These are phyloP conservation scores for Cossypha caffra DNA, from an alignment of 2,797 vertebrate genomes.

Conservation along the genomic window DNA sequence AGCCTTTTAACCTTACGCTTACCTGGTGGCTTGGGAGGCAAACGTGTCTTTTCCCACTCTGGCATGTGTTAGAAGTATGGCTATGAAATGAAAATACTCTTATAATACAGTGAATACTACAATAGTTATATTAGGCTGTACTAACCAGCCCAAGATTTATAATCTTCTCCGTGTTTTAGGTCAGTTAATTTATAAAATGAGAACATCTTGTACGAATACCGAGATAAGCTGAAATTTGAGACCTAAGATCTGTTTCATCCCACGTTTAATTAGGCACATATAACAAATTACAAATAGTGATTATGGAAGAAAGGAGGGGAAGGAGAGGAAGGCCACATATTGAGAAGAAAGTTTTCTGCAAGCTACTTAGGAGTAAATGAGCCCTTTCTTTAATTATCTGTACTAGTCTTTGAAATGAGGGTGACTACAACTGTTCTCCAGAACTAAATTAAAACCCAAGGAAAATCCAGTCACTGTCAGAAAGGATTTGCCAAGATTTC, in stretches of 20 bases:
- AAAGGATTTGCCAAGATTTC: neutral
- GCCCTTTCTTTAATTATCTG: constrained; percentile 54
- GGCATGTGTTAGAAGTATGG: neutral
- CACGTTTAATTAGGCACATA: constrained; percentile 34
- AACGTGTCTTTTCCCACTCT: fast-evolving
- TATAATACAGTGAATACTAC: neutral
- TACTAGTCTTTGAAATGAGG: constrained; percentile 7
- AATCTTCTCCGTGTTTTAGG: neutral
- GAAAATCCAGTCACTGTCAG: neutral
- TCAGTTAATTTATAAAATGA: constrained; percentile 44
- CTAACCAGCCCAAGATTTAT: constrained; percentile 49
- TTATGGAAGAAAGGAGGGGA: constrained; percentile 2
- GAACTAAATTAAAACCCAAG: neutral
- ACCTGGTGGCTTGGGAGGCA: neutral
- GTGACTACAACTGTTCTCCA: neutral
- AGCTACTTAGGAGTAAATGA: constrained; percentile 51
- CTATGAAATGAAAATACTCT: neutral
- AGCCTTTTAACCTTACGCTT: neutral
- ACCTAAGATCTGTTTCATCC: constrained; percentile 9
- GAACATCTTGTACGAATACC: constrained; percentile 43
- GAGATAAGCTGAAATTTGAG: constrained; percentile 36
- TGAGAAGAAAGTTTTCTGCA: constrained; percentile 29
- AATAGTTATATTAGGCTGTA: neutral
- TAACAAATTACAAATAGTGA: constrained; percentile 15
- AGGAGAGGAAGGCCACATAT: neutral